Conservation (phyloP, 2,797 vertebrate genomes). For the Poliocrania exsul region DNA sequence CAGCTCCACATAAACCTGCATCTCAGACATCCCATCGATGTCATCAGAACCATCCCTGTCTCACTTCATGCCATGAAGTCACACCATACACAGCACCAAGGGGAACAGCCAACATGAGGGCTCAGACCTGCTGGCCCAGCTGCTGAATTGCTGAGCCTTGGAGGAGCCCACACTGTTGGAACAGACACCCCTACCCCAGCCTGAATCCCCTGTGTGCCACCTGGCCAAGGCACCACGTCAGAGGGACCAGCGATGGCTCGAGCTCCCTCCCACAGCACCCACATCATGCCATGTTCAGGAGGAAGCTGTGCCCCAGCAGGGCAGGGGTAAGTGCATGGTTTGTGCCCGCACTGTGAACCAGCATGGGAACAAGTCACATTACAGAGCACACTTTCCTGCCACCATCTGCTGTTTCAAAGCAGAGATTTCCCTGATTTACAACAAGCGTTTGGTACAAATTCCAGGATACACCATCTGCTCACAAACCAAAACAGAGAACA, state of each 20-base stretch:
- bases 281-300: accelerated
- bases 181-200: neutral
- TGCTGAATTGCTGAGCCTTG: accelerated
- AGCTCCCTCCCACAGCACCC: neutral
- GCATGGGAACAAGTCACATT: neutral
- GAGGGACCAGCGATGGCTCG: neutral
- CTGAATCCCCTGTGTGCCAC: accelerated
- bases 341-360: neutral
- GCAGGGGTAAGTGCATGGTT: accelerated
- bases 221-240: neutral
- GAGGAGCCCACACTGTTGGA: neutral
- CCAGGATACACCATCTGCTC: neutral
- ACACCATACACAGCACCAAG: accelerated
- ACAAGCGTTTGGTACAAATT: neutral
- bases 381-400: neutral
- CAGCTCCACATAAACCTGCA: neutral
- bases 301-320: neutral
- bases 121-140: neutral
- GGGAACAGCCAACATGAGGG: neutral
- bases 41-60: neutral
- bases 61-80: neutral
- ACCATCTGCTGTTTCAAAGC: neutral
- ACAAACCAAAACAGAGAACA: neutral
- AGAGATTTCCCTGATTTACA: neutral
- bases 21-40: accelerated